These are phyloP conservation scores for Diadema setosum DNA, from an alignment of 35 echinoderm and acorn worm species.

Conservation along the genomic window DNA sequence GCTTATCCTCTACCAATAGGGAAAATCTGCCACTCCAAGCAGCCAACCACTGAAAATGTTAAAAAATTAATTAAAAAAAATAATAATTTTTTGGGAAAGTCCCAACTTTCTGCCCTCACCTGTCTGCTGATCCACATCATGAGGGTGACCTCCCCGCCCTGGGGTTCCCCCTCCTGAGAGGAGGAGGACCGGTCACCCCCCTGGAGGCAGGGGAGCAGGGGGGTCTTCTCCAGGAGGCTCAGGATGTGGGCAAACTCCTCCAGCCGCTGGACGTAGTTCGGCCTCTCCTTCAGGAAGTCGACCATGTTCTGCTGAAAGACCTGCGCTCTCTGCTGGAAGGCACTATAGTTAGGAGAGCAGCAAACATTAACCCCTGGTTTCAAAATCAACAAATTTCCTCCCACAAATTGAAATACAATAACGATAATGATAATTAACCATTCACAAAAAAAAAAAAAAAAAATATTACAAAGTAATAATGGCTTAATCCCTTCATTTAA, in stretches of 20 bases:
- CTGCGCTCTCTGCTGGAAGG: slow-evolving; percentile 68
- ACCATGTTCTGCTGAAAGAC: slow-evolving; percentile 72
- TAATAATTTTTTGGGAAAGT: too few relatives aligned
- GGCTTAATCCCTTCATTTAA: too few relatives aligned
- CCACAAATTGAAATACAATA: background rate
- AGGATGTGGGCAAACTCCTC: slow-evolving; percentile 64
- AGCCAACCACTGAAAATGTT: too few relatives aligned
- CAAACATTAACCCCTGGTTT: too few relatives aligned
- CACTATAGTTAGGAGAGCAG: slow-evolving; percentile 45
- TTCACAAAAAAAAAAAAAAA: background rate
- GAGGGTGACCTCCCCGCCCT: slow-evolving; percentile 39
- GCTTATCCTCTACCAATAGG: too few relatives aligned
- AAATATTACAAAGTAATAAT: too few relatives aligned
- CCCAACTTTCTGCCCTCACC: too few relatives aligned
- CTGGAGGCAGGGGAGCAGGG: slow-evolving; percentile 59
- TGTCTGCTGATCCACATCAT: slow-evolving; percentile 97
- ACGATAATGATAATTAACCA: background rate
- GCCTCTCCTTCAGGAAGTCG: slow-evolving; percentile 73
- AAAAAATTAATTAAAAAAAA: too few relatives aligned
- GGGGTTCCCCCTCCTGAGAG: background rate
- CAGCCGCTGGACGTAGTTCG: slow-evolving; percentile 39
- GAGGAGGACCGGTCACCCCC: background rate
- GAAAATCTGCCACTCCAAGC: too few relatives aligned
- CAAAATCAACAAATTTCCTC: too few relatives aligned
- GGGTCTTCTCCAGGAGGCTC: slow-evolving; percentile 69